Conservation (phyloP, 2,888 invertebrate species). For the Chymomyza amoena region DNA sequence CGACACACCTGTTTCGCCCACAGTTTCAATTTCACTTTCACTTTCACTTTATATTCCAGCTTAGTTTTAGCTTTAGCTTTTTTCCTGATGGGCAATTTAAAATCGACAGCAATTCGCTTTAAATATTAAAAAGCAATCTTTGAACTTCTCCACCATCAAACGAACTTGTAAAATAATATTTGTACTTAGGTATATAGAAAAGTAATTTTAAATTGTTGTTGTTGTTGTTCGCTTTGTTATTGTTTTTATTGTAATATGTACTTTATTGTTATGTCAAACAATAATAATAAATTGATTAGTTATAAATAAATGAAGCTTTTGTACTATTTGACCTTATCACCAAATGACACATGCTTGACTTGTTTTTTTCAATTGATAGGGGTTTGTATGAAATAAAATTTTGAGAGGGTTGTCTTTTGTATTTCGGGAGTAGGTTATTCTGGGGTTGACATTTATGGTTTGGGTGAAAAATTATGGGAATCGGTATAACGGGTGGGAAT, state of each 20-base stretch:
- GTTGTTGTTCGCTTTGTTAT: constrained; percentile 19
- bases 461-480: too few species aligned
- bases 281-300: constrained; percentile 62
- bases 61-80: not conserved
- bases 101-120: constrained; percentile 37
- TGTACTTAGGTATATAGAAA: constrained; percentile 19
- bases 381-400: not conserved
- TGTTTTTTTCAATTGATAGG: not conserved
- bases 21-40: constrained; percentile 4
- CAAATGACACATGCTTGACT: not conserved
- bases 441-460: too few species aligned
- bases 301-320: constrained; percentile 12
- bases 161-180: constrained; percentile 31
- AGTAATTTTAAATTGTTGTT: constrained; percentile 17
- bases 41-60: not conserved
- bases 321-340: not conserved
- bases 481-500: too few species aligned
- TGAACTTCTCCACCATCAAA: constrained; percentile 26
- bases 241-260: constrained; percentile 17
- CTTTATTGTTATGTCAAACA: constrained; percentile 61
- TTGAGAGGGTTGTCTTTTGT: constrained; percentile 21
- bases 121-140: constrained; percentile 45
- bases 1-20: constrained; percentile 10
- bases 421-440: too few species aligned
- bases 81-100: constrained; percentile 5